These are phyloP conservation scores for Porites lobata DNA, from an alignment of 92 coral and sea anemone species.

Conservation along the genomic window DNA sequence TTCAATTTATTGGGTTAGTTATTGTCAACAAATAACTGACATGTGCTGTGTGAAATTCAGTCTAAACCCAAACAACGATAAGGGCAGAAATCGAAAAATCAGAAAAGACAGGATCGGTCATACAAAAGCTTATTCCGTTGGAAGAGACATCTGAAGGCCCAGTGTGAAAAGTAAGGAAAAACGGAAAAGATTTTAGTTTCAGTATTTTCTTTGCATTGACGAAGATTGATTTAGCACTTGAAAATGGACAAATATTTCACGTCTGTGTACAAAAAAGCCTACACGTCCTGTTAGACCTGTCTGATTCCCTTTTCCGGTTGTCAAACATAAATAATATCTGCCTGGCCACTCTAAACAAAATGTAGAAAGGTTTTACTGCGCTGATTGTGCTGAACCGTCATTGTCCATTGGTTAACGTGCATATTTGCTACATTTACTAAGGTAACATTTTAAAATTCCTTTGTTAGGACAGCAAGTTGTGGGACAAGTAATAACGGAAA, in stretches of 20 bases:
- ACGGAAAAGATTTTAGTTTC: neutral
- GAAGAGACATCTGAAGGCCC: neutral
- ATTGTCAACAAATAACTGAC: conserved; percentile 15
- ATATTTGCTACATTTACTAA: too few species aligned
- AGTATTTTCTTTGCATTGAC: neutral
- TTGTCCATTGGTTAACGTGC: too few species aligned
- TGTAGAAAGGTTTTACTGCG: neutral
- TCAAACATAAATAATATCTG: conserved; percentile 10
- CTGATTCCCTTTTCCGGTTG: conserved; percentile 21
- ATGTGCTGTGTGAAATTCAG: conserved; percentile 9
- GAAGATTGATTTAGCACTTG: neutral
- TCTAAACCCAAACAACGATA: neutral
- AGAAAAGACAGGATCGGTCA: too few species aligned
- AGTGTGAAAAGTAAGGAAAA: too few species aligned
- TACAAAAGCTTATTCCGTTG: too few species aligned
- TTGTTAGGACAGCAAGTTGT: too few species aligned
- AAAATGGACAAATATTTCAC: conserved; percentile 7
- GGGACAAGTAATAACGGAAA: too few species aligned
- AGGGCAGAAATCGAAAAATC: neutral
- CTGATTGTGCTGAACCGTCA: neutral
- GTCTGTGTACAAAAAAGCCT: neutral
- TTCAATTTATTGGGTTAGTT: conserved; percentile 27
- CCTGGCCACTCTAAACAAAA: neutral
- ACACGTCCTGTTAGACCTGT: conserved; percentile 26
- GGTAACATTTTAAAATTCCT: too few species aligned